phyloP scores from a whole-genome alignment of 2,797 vertebrate species.

The Prionace glauca region DNA sequence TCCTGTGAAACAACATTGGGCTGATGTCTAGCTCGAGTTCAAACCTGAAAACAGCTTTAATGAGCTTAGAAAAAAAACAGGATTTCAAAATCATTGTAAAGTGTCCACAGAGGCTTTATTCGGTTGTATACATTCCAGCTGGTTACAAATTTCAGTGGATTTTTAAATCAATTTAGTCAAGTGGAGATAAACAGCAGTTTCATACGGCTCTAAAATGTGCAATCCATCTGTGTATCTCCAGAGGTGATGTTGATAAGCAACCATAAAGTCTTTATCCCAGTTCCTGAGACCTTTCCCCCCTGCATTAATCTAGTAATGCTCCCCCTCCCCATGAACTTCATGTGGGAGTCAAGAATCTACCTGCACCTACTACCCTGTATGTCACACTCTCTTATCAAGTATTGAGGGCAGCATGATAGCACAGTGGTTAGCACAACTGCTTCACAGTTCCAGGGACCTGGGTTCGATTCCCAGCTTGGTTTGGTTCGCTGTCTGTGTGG shows the following conservation, averaged over 20 bases:
- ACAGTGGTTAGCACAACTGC: too few species aligned
- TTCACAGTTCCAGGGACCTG: too few species aligned
- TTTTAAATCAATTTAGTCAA: conserved; percentile 35
- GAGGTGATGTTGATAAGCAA: background rate
- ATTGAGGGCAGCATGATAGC: too few species aligned
- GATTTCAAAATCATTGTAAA: background rate
- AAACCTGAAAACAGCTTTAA: conserved; percentile 6
- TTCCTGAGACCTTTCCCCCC: background rate
- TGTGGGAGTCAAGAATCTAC: background rate
- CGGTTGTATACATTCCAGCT: background rate
- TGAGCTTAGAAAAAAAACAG: background rate
- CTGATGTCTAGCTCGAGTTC: background rate
- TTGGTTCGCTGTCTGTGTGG: too few species aligned
- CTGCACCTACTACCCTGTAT: background rate
- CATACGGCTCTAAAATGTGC: background rate
- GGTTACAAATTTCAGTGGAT: background rate
- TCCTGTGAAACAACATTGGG: conserved; percentile 13
- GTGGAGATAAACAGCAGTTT: background rate
- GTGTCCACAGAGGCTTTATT: background rate
- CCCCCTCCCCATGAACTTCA: background rate
- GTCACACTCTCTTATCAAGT: background rate
- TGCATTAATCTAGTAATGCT: background rate
- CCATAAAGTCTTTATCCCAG: background rate
- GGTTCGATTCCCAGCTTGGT: too few species aligned
- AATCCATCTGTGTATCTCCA: background rate